Evolutionary conservation across 2,888 invertebrate genomes (phyloP), one percentile per base, ranked within the genome.

Genomic region (Kryphioiulus occultus): DNA sequence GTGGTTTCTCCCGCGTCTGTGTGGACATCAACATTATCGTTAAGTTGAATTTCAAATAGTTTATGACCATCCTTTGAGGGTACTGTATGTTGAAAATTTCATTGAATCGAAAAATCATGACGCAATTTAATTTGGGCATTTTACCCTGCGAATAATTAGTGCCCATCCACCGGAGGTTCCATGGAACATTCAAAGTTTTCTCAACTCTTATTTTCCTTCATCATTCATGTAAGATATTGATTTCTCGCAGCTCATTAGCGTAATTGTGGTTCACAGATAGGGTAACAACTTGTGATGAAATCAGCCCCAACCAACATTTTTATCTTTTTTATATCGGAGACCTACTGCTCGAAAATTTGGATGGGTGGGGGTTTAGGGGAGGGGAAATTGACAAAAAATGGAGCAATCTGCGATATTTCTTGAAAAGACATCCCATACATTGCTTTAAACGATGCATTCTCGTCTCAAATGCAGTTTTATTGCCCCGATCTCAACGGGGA

Each of bases 201-300:
- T 59, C 17, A 59, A 59, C 59, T 59, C 22, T 59, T 59, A 59
- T 59, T 59, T 59, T n/a, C 32, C n/a, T 85, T 85, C 85, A 44
- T 85, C 85, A 85, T 85, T 42, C 85, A 85, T 85, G 85, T 47
- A 85, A 85, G 47, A 85, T 85, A 85, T 85, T 85, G 85, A 85
- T 85, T 85, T 30, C 44, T 85, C 30, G 85, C 47, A 44, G 85
- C 85, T 85, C 85, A 85, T 85, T 85, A 85, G 85, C 85, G 85
- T 85, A 85, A 85, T 85, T 85, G 85, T 85, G 85, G 85, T 85
- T 85, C 85, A 85, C 85, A 85, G 85, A 85, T 85, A 85, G 85
- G 85, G 47, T 85, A 85, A 85, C 85, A 85, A 85, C 42, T 85
- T 85, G 85, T 44, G 85, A 85, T 85, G 44, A 85, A 85, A 85